phyloP scores from a whole-genome alignment of 2,113 vertebrate genomes.

The Poeciliopsis turrubarensis region DNA sequence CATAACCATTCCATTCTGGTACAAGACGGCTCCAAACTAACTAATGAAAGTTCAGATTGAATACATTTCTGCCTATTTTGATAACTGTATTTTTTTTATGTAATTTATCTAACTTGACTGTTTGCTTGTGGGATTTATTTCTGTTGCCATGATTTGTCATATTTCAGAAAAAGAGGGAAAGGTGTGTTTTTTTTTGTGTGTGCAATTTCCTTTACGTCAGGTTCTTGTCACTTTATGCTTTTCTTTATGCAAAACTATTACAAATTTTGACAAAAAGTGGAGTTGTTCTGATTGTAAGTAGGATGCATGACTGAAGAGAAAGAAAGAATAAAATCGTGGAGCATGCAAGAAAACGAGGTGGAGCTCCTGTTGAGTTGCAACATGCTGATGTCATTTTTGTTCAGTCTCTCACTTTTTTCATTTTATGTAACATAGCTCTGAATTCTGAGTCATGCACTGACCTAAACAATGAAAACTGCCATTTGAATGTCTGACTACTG shows the following conservation, averaged over 20 bases:
- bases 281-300: not conserved
- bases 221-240: not conserved
- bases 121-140: not conserved
- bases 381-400: slow-evolving; percentile 7
- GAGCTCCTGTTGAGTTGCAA: not conserved
- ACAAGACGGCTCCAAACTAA: not conserved
- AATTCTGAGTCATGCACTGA: not conserved
- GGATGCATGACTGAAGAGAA: not conserved
- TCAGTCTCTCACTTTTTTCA: not conserved
- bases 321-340: not conserved
- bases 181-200: not conserved
- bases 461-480: not conserved
- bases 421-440: slow-evolving; percentile 9
- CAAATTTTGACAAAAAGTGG: not conserved
- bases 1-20: not conserved
- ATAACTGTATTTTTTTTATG: not conserved
- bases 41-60: not conserved
- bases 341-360: not conserved
- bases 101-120: not conserved
- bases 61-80: not conserved
- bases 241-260: not conserved
- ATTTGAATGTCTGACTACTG: not conserved
- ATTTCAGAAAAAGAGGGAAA: not conserved
- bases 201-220: not conserved
- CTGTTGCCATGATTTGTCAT: not conserved